Base-by-base conservation (phyloP, 64 coral and sea anemone genomes). In the Montipora efflorescens region DNA sequence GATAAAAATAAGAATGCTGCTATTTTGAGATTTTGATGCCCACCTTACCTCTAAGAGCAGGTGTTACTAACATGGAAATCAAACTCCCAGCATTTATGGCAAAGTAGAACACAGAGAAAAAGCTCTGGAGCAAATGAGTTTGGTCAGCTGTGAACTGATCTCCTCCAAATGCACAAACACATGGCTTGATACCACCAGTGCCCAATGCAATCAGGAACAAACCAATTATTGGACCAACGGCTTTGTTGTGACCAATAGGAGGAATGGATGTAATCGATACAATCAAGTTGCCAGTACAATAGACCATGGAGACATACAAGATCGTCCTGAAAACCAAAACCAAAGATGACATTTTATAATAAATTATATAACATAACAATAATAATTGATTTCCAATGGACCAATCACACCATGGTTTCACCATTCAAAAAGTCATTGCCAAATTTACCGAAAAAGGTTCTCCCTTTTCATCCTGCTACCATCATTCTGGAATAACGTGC, bases 51-150 rank as follows among this genome's bases (percentile, higher is more conserved):
- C 96, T 90, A 21, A 98, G 82, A 75, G 95, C 91, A 44, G 96
- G 96, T 64, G 96, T 98, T 43, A 98, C 90, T 6, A 98, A 76
- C 87, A 98, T 95, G 6, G 96, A 98, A 22, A 95, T 19, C 44
- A 95, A 88, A 68, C 96, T 98, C 57, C 96, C 96, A 90, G 94
- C 94, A 98, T 98, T 98, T 67, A 98, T 98, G 14, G 96, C 85
- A 95, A 98, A 98, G 79, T 98, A 98, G 55, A 98, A 98, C 58
- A 98, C 82, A 19, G 96, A 98, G 79, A 95, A 98, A 83, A 98
- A 98, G 50, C 93, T 98, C 43, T 98, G 93, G 3, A 98, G 76
- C 76, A 98, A 47, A 78, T 88, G 87, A 73, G 92, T 76, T 66
- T 98, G 96, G 67, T 95, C 89, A n/a, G 96, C 76, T 3, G 81